Evolutionary conservation across 1,140 invertebrate species (phyloP).

Genomic region (Saccostrea cuccullata): DNA sequence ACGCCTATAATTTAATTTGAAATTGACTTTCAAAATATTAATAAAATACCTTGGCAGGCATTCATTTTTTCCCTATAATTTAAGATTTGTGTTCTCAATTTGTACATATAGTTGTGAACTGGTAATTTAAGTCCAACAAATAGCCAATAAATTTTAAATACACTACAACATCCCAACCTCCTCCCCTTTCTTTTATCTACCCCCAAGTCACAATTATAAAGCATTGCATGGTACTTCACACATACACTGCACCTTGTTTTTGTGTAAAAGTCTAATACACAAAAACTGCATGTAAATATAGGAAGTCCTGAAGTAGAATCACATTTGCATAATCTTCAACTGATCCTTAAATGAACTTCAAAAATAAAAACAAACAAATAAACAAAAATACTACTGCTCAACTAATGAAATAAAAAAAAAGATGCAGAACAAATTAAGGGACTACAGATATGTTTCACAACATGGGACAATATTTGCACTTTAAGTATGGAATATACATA

Average conservation of each 20-base stretch:
- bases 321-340: neutral
- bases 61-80: too few species aligned
- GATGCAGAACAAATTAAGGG: neutral
- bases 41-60: too few species aligned
- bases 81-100: too few species aligned
- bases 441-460: neutral
- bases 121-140: too few species aligned
- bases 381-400: neutral
- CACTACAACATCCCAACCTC: too few species aligned
- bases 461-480: neutral
- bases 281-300: neutral
- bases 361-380: neutral
- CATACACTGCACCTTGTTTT: neutral
- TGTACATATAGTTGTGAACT: too few species aligned
- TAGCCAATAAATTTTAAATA: too few species aligned
- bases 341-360: neutral
- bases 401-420: neutral
- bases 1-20: too few species aligned
- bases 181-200: too few species aligned
- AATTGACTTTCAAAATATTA: too few species aligned
- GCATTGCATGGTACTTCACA: too few species aligned
- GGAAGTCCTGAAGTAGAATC: neutral
- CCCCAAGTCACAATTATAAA: too few species aligned
- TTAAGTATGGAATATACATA: neutral
- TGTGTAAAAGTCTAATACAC: neutral